Evolutionary conservation across 2,113 vertebrate species (phyloP).

Genomic region (Pedetes capensis): DNA sequence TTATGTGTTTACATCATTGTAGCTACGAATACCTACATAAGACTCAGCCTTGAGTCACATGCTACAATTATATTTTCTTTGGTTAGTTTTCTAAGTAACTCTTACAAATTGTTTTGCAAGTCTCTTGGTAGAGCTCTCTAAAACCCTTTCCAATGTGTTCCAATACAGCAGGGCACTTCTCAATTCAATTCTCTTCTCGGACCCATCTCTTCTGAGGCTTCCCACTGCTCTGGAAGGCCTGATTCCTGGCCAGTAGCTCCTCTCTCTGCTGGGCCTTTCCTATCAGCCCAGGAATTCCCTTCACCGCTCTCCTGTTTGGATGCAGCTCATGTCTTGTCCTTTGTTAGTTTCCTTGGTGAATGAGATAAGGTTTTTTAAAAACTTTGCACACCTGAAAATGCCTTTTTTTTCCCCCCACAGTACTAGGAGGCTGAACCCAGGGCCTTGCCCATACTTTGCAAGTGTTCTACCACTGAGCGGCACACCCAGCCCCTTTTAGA

Average conservation of each 20-base stretch:
- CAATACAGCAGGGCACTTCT: not conserved
- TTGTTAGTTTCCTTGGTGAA: not conserved
- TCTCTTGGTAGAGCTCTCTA: not conserved
- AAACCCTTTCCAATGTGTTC: not conserved
- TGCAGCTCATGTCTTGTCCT: not conserved
- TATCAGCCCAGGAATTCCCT: not conserved
- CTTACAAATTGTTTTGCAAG: not conserved
- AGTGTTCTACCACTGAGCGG: too few species aligned
- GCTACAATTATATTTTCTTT: not conserved
- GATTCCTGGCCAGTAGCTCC: not conserved
- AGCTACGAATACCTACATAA: not conserved
- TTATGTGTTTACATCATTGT: not conserved
- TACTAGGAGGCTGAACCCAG: too few species aligned
- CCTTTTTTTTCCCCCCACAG: not conserved
- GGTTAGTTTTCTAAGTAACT: constrained; percentile 22
- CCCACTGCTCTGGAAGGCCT: not conserved
- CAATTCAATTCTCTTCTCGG: not conserved
- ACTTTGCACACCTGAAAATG: not conserved
- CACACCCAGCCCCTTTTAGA: too few species aligned
- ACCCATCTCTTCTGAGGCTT: not conserved
- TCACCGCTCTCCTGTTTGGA: not conserved
- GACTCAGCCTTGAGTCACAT: not conserved
- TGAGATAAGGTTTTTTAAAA: not conserved
- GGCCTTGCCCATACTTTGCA: too few species aligned
- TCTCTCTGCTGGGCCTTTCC: not conserved